These are phyloP conservation scores for Misgurnus anguillicaudatus DNA, from an alignment of 2,113 vertebrate species.

Conservation along the genomic window DNA sequence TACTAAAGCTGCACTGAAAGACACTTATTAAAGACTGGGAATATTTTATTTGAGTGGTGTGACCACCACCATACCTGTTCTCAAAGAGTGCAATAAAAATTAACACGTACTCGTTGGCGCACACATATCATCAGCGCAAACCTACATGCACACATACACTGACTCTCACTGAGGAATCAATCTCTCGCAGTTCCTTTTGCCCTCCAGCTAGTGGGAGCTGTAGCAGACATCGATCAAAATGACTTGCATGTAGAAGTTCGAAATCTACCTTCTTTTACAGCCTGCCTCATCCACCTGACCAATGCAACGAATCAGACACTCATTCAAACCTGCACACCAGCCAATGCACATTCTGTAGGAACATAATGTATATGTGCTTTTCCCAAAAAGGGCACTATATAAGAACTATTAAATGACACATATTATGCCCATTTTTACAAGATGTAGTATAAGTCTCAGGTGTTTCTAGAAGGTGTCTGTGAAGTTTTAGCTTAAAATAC, in stretches of 20 bases:
- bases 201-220: slow-evolving; percentile 72
- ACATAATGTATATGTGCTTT: too few species aligned
- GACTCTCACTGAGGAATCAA: slow-evolving; percentile 69
- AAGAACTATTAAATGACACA: too few species aligned
- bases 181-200: slow-evolving; percentile 74
- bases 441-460: too few species aligned
- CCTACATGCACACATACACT: slow-evolving; percentile 45
- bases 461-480: too few species aligned
- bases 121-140: slow-evolving; percentile 43
- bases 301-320: slow-evolving; percentile 50
- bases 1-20: slow-evolving; percentile 60
- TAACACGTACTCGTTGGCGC: slow-evolving; percentile 43
- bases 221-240: slow-evolving; percentile 81
- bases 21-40: slow-evolving; percentile 64
- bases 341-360: neutral
- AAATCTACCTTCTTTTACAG: slow-evolving; percentile 69
- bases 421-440: too few species aligned
- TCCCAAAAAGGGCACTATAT: too few species aligned
- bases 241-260: slow-evolving; percentile 78
- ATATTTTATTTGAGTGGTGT: slow-evolving; percentile 63
- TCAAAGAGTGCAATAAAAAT: slow-evolving; percentile 49
- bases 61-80: slow-evolving; percentile 46
- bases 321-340: neutral
- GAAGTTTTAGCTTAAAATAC: too few species aligned
- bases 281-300: slow-evolving; percentile 42